Conservation (phyloP, 2,888 invertebrate species). For the Lasioglossum figueresi region DNA sequence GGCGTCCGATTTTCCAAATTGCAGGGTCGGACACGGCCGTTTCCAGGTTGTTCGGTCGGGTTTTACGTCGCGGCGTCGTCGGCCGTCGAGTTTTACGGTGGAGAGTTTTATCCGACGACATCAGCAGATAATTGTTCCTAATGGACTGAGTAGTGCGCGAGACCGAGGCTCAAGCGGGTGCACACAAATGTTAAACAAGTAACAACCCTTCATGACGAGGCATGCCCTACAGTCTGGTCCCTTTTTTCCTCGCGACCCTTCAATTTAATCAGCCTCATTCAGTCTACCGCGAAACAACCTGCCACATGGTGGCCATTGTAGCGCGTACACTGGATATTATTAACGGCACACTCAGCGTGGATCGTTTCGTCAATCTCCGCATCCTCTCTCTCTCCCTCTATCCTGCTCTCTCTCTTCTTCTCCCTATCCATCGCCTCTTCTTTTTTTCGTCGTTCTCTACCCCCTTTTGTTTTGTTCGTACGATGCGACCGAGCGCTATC, state of each 20-base stretch:
- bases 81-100: neutral
- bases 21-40: neutral
- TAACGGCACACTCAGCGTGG: conserved; percentile 63
- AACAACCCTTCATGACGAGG: conserved; percentile 75
- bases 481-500: conserved; percentile 50
- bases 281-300: conserved; percentile 79
- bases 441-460: conserved; percentile 8
- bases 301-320: conserved; percentile 79
- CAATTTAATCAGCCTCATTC: conserved; percentile 81
- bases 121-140: conserved; percentile 59
- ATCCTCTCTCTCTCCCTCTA: conserved; percentile 6
- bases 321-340: conserved; percentile 66
- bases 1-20: neutral
- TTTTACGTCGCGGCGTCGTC: neutral
- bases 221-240: conserved; percentile 58
- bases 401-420: neutral
- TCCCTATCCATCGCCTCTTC: conserved; percentile 31
- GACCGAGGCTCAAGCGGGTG: conserved; percentile 44
- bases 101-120: conserved; percentile 40
- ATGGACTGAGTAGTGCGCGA: conserved; percentile 29
- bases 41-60: neutral
- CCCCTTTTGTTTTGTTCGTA: conserved; percentile 23
- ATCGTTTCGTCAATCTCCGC: conserved; percentile 55
- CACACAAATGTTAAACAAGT: conserved; percentile 68
- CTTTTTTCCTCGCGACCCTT: conserved; percentile 70